phyloP scores from a whole-genome alignment of 1,140 invertebrate genomes.

The Parapsyche elsis region DNA sequence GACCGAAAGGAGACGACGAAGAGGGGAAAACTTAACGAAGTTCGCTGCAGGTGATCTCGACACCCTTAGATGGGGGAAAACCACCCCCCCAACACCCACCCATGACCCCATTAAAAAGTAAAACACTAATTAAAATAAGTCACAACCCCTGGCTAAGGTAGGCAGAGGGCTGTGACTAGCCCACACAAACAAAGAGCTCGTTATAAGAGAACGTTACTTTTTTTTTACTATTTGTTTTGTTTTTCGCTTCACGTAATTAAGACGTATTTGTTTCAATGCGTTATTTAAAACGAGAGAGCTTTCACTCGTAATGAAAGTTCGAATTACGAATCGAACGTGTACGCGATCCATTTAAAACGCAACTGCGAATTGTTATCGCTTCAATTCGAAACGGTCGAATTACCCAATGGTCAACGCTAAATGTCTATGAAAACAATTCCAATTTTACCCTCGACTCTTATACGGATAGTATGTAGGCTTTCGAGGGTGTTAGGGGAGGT shows the following conservation, averaged over 20 bases:
- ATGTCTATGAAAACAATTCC: background rate
- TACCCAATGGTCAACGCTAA: too few species aligned
- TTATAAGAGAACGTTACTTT: background rate
- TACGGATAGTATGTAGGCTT: background rate
- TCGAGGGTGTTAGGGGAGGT: background rate
- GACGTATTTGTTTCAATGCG: constrained; percentile 4
- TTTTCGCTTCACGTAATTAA: constrained; percentile 13
- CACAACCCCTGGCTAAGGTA: background rate
- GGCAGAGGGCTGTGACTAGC: background rate
- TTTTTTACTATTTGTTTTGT: background rate
- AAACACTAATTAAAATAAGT: constrained; percentile 34
- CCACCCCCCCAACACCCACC: background rate
- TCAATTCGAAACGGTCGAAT: too few species aligned
- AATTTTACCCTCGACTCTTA: background rate
- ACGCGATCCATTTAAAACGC: too few species aligned
- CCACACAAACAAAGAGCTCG: too few species aligned
- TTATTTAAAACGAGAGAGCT: too few species aligned
- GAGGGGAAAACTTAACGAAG: background rate
- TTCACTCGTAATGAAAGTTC: too few species aligned
- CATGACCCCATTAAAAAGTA: constrained; percentile 22
- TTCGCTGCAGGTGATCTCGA: constrained; percentile 16
- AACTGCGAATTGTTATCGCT: too few species aligned
- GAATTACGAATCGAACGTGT: background rate
- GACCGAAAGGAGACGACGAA: background rate
- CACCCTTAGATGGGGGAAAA: background rate